Base-by-base conservation (phyloP, 2,888 invertebrate species). In the Drosophila mayaguana region DNA sequence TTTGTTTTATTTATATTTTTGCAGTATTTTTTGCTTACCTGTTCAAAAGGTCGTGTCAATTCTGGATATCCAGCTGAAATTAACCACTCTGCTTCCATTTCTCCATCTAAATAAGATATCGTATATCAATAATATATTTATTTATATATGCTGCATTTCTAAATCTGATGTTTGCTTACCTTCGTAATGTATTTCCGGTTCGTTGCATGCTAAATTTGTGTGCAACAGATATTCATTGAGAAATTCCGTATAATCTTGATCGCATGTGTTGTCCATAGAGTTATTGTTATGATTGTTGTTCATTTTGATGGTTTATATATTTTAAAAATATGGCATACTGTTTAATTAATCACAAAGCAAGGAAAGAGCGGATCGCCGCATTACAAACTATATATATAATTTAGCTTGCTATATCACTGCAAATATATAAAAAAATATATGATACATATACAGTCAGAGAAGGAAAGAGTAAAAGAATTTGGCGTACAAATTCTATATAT, bases 31-130 rank as follows among this genome's bases (percentile, higher is more conserved):
- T 36, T 34, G 50, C 66, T 84, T 90, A 92, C 93, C 87, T 92
- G 92, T 79, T 93, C 92, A 80, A 93, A 94, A 28, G 93, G 93
- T 80, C 93, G 93, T 16, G 93, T 93, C 56, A 94, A 90, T 80
- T 94, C 93, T 3, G 93, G 92, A 86, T 94, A 94, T 34, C 94
- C 94, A 25, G 94, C 94, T 16, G 94, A 91, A 43, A 93, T 92
- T 46, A 94, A 83, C 94, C 94, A 94, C 71, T 93, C 94, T 9
- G 94, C 93, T 81, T 94, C 94, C 76, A 93, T 91, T 84, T 94
- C 94, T 12, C 94, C 94, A 83, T 94, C 94, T 94, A 86, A 42
- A n/a, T 36, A 16, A 56, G 0, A 60, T 38, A 20, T 50, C 12
- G 32, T 32, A 20, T 51, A 34, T 14, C 14, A 7, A 14, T 38